These are phyloP conservation scores for Pentamera pediparva DNA, from an alignment of 53 echinoderm and acorn worm species.

Conservation along the genomic window DNA sequence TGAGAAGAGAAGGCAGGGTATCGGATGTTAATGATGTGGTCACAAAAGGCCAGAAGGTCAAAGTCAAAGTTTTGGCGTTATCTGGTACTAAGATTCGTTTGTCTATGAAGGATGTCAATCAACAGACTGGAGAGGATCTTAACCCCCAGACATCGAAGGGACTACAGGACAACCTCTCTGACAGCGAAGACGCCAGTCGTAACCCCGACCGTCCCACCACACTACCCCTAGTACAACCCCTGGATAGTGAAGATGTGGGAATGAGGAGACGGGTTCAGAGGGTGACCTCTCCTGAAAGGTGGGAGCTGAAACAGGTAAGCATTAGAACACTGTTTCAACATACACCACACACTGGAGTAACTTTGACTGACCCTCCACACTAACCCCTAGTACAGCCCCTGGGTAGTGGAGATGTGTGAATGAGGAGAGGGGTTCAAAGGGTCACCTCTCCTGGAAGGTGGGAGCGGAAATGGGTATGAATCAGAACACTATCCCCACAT, in stretches of 20 bases:
- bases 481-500: too few species aligned
- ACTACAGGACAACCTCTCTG: constrained; percentile 35
- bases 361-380: too few species aligned
- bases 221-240: constrained; percentile 73
- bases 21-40: constrained; percentile 96
- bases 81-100: constrained; percentile 87
- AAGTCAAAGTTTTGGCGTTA: constrained; percentile 87
- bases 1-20: constrained; percentile 86
- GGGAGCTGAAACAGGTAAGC: constrained; percentile 96
- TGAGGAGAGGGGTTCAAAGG: too few species aligned
- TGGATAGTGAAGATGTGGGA: constrained; percentile 67
- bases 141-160: constrained; percentile 65
- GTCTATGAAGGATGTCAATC: constrained; percentile 98
- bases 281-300: constrained; percentile 93
- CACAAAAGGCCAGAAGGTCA: constrained; percentile 82
- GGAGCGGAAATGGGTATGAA: too few species aligned
- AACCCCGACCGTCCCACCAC: constrained; percentile 92
- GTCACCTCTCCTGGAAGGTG: too few species aligned
- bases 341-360: too few species aligned
- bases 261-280: constrained; percentile 88
- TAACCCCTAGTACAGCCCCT: too few species aligned
- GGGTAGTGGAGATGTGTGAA: too few species aligned
- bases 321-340: too few species aligned
- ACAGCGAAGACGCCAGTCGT: constrained; percentile 69
- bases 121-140: constrained; percentile 74